Evolutionary conservation across 2,888 invertebrate genomes (phyloP), one percentile per base, ranked within the genome.

Genomic region (Nymphalis c-album): DNA sequence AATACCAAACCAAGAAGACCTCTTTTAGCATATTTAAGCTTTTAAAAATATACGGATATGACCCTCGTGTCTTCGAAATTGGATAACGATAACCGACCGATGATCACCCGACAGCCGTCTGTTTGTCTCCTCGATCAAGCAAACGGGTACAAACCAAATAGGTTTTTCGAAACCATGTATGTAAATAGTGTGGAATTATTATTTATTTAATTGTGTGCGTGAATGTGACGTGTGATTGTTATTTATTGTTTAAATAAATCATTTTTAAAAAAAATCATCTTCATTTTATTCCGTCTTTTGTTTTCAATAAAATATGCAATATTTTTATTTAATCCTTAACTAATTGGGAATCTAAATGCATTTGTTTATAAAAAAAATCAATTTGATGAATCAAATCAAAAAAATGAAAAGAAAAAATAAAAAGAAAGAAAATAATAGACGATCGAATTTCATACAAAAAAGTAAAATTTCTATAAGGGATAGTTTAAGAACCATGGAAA

Each of bases 131-230:
- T 45, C 40, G 45, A 71, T 63, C 67, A 55, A 67, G 45, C 76
- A 74, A 78, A 75, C 81, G 82, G 81, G 81, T 75, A 79, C 76
- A 87, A 80, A 91, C 91, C 91, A 91, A 91, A 91, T 76, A 81
- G 77, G 86, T 86, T 88, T 87, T 81, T 53, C 69, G 82, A 82
- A 86, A 86, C 86, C 85, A 80, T 78, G 81, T 80, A 82, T 91
- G 91, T 91, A 92, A 91, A 91, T 91, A 91, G 87, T 88, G 90
- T 89, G 88, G 87, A 85, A 75, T 69, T 48, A 57, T 73, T 75
- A 88, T 82, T 87, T 91, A 90, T 90, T 91, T 90, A 88, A 88
- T 89, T 82, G 80, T 75, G 88, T 73, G 81, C 73, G 82, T 77
- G 69, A 71, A 85, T 82, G 84, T 86, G 87, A 85, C 87, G 90